phyloP scores from a whole-genome alignment of 2,888 invertebrate genomes.

The Dicycla oo region DNA sequence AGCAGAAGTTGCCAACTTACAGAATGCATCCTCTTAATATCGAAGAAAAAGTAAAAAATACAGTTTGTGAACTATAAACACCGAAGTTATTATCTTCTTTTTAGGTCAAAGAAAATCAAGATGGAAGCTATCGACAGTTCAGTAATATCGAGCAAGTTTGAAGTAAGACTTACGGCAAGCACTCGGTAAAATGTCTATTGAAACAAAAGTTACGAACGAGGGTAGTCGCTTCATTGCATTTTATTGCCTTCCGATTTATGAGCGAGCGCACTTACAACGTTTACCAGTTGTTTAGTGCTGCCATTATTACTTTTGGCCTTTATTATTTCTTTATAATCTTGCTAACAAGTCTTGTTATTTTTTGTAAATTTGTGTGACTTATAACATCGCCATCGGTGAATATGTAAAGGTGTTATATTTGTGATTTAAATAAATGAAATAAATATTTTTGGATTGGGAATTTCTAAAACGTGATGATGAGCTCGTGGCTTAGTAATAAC shows the following conservation, averaged over 20 bases:
- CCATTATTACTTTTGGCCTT: constrained; percentile 16
- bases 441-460: too few relatives aligned
- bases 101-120: constrained; percentile 29
- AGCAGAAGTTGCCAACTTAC: background rate
- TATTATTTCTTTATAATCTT: too few relatives aligned
- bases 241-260: constrained; percentile 50
- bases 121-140: constrained; percentile 12
- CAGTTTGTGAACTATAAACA: background rate
- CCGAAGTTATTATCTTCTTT: background rate
- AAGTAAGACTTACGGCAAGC: constrained; percentile 13
- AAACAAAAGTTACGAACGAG: constrained; percentile 39
- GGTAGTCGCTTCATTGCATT: constrained; percentile 38
- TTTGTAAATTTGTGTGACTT: too few relatives aligned
- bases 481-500: too few relatives aligned
- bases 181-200: constrained; percentile 13
- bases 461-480: too few relatives aligned
- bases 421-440: too few relatives aligned
- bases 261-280: constrained; percentile 33
- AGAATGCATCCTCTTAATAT: background rate
- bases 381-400: too few relatives aligned
- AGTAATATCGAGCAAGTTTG: constrained; percentile 31
- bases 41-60: background rate
- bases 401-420: too few relatives aligned
- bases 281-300: constrained; percentile 22
- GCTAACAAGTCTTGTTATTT: too few relatives aligned